Percentiles rank a stretch among this genome's conserved stretches.
These are phyloP conservation scores for Spizaetus ornatus DNA, from an alignment of 2,113 vertebrate genomes.

Conservation along the genomic window DNA sequence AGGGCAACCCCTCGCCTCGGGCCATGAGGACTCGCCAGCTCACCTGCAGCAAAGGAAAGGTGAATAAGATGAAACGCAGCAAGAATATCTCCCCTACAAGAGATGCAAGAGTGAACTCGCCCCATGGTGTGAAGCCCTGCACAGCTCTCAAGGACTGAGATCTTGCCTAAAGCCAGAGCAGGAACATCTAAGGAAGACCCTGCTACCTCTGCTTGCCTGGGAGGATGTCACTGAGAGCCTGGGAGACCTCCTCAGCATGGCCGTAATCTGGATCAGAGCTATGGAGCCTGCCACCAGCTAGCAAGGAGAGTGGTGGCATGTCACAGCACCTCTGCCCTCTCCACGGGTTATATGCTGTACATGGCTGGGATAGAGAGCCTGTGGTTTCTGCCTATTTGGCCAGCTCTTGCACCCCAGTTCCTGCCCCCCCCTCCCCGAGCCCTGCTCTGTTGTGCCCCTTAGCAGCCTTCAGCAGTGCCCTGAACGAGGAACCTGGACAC, in stretches of 20 bases:
- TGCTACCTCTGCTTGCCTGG: neutral
- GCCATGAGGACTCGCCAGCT: rapidly evolving
- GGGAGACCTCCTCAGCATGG: neutral
- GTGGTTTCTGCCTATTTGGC: neutral
- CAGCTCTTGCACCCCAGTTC: neutral
- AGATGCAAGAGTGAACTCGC: rapidly evolving
- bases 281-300: neutral
- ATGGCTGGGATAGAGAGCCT: neutral
- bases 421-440: neutral
- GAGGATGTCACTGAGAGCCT: neutral
- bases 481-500: neutral
- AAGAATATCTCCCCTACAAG: neutral
- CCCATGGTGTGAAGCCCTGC: neutral
- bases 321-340: neutral
- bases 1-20: neutral
- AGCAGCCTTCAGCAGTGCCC: neutral
- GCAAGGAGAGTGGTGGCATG: neutral
- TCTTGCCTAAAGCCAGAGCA: neutral
- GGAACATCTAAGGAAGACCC: neutral
- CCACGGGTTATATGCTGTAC: rapidly evolving
- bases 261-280: neutral
- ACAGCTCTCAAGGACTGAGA: neutral
- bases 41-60: neutral
- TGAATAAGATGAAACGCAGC: neutral
- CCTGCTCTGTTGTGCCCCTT: neutral